Evolutionary conservation across 2,797 vertebrate species (phyloP).

Genomic region (Pangasius macronema): DNA sequence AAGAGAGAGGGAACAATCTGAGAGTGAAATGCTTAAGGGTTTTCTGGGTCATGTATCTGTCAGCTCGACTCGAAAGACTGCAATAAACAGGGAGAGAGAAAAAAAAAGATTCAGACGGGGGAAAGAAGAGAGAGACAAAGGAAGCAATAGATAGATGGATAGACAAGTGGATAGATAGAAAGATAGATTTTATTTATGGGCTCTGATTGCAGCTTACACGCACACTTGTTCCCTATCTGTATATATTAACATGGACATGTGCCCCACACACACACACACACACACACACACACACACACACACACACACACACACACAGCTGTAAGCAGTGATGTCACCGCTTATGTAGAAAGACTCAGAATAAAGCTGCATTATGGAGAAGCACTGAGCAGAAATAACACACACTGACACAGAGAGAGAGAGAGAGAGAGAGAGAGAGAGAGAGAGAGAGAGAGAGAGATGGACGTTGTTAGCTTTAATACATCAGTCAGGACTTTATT

Average conservation of each 20-base stretch:
- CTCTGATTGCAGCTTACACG: neutral
- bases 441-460: neutral
- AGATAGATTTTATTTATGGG: neutral
- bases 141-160: neutral
- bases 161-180: neutral
- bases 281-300: constrained; percentile 32
- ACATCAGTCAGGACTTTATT: neutral
- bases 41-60: constrained; percentile 62
- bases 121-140: neutral
- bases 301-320: constrained; percentile 22
- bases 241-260: neutral
- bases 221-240: neutral
- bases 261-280: constrained; percentile 23
- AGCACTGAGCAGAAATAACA: constrained; percentile 58
- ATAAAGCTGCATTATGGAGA: constrained; percentile 61
- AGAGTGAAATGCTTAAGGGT: constrained; percentile 50
- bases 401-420: constrained; percentile 55
- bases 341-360: constrained; percentile 43
- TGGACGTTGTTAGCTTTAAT: neutral
- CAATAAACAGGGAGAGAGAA: constrained; percentile 14
- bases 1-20: constrained; percentile 36
- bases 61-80: constrained; percentile 42
- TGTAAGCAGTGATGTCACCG: constrained; percentile 7
- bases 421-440: neutral
- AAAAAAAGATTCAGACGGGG: neutral